Evolutionary conservation across 2,888 invertebrate species (phyloP), one percentile per base, ranked within the genome.

Genomic region (Amphimallon solstitiale): DNA sequence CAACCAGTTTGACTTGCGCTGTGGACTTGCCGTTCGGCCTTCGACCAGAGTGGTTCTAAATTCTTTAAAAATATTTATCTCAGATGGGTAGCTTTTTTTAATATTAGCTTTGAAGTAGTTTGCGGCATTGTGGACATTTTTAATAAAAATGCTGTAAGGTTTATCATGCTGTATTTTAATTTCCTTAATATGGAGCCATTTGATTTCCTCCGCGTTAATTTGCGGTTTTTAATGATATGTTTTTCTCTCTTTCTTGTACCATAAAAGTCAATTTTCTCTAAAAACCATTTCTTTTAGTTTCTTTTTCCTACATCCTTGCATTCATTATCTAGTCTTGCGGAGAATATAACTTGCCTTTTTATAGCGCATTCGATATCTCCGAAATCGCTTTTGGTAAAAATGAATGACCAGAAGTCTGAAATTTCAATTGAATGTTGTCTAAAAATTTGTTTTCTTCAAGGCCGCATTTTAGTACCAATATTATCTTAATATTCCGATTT

Each of bases 401-500:
- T 10, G 17, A 17, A 14, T 48, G 10, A 29, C 52, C 62, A 9
- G 46, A 14, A 15, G 19, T 14, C 46, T 12, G 5, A 46, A 17
- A 61, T 19, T 61, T 61, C 7, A 56, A 23, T 12, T 64, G 56
- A 43, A 64, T 64, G 7, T n/a, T 64, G 9, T 64, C 45, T 29
- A 56, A 45, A n/a, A 45, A 45, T 10, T 10, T n/a, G 46, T 65
- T 52, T 15, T 12, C n/a, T 34, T 63, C 48, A 51, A 72, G 63
- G 43, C 68, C 59, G 17, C 62, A 35, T 63, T 68, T 73, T 46
- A 73, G 37, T 38, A 72, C 34, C 4, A 70, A 40, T 23, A 66
- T 65, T 52, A 70, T 69, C 63, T 70, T 70, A 10, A 71, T 69
- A 54, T 72, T 68, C 21, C 69, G 59, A 23, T 61, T 65, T 34